Percentiles rank a stretch among this genome's conserved stretches.
These are phyloP conservation scores for Hybognathus amarus DNA, from an alignment of 2,797 vertebrate genomes.

Conservation along the genomic window DNA sequence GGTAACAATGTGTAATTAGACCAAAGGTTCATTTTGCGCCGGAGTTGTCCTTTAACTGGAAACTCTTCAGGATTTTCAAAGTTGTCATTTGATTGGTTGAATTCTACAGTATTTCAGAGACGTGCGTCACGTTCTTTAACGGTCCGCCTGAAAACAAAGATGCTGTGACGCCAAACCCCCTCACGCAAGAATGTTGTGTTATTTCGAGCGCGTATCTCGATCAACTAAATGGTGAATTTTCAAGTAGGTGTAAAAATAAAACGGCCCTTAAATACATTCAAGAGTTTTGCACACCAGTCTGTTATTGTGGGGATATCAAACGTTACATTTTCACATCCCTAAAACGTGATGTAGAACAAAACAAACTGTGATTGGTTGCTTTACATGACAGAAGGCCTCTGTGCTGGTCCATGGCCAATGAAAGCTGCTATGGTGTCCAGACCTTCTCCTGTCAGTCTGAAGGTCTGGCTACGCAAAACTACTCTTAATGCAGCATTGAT, in stretches of 20 bases:
- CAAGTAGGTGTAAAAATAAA: not conserved
- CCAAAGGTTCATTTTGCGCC: too few relatives aligned
- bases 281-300: not conserved
- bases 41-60: too few relatives aligned
- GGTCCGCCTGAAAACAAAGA: not conserved
- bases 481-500: not conserved
- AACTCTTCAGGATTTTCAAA: too few relatives aligned
- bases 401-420: not conserved
- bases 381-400: not conserved
- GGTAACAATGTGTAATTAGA: too few relatives aligned
- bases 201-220: not conserved
- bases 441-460: not conserved
- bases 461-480: not conserved
- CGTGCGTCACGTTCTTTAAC: not conserved
- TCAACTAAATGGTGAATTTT: not conserved
- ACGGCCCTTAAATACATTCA: not conserved
- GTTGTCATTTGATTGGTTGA: not conserved
- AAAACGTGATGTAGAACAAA: not conserved
- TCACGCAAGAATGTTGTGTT: not conserved
- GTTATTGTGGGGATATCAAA: not conserved
- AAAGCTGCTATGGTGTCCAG: not conserved
- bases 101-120: not conserved
- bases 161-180: not conserved
- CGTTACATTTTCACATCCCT: not conserved
- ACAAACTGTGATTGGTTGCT: not conserved